Evolutionary conservation across 2,113 vertebrate species (phyloP), one percentile per base, ranked within the genome.

Genomic region (Pitta sordida): DNA sequence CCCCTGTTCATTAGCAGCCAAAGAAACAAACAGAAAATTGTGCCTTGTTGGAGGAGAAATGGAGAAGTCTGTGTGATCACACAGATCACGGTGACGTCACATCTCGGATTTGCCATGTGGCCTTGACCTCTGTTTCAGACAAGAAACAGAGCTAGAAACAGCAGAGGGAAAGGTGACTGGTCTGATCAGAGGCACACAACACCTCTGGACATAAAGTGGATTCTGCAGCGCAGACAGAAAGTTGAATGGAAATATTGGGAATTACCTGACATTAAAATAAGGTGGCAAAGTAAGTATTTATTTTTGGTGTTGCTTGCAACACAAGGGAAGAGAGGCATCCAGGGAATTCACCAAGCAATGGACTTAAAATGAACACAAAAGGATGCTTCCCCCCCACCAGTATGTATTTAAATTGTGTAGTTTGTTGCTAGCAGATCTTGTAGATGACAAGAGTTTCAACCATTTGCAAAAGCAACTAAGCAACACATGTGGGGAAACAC

Each of bases 61-160:
- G 24, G 53, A 82, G 65, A 68, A 71, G 23, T 24, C 52, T 36
- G 26, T 46, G 24, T 0, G 1, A 24, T 43, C 49, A 44, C 46
- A n/a, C 0, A 1, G 34, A 36, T 32, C 1, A 3, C 0, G 0
- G 48, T 9, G 16, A 91, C 69, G 24, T 27, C 0, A 0, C 27
- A 2, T 48, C n/a, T 64, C 3, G 6, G 62, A 49, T 81, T 34
- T 2, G 1, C 39, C 0, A 0, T 34, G 62, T 2, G 2, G 29
- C 39, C 44, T 56, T 11, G 13, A 76, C 29, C 49, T 79, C 78
- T 85, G 36, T 23, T 58, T 85, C 32, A 60, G 58, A 82, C 34
- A 73, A 79, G 63, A 69, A 46, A 62, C 16, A 41, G 60, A 59
- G 30, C 49, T 83, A 34, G 62, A 29, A 85, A 68, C 5, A 60